These are phyloP conservation scores for Calliphora vomitoria DNA, from an alignment of 2,888 invertebrate genomes.

Conservation along the genomic window DNA sequence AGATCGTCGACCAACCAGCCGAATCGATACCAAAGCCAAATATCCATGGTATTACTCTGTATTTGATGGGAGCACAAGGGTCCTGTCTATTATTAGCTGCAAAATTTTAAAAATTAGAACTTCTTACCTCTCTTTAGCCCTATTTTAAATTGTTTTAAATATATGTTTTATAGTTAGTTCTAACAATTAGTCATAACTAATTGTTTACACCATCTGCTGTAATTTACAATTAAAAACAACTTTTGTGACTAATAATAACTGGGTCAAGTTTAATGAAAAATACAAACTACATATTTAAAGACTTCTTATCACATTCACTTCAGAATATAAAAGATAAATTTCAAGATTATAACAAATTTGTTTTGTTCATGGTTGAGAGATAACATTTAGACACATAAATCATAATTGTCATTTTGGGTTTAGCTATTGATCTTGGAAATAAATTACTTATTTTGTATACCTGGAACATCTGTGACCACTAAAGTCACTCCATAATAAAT, in stretches of 20 bases:
- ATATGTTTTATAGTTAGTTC: no score
- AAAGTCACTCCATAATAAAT: background rate
- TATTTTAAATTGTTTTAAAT: background rate
- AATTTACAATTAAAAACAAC: background rate
- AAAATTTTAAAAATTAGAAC: no score
- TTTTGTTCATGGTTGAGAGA: background rate
- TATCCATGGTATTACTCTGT: no score
- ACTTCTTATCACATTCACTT: constrained; percentile 25
- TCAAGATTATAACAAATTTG: constrained; percentile 20
- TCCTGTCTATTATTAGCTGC: no score
- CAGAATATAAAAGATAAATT: constrained; percentile 25
- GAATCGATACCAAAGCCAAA: no score
- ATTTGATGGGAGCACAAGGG: no score
- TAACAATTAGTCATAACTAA: background rate
- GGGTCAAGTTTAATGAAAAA: constrained; percentile 48
- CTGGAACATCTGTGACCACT: constrained; percentile 24
- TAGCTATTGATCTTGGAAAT: constrained; percentile 13
- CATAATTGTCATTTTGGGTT: constrained; percentile 22
- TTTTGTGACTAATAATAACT: constrained; percentile 9
- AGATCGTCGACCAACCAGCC: no score
- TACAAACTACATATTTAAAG: constrained; percentile 9
- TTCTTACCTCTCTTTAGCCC: no score
- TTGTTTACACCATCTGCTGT: background rate
- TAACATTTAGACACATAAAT: background rate
- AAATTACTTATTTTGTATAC: background rate